phyloP scores from a whole-genome alignment of 53 echinoderm and acorn worm species.

The Paracentrotus lividus region DNA sequence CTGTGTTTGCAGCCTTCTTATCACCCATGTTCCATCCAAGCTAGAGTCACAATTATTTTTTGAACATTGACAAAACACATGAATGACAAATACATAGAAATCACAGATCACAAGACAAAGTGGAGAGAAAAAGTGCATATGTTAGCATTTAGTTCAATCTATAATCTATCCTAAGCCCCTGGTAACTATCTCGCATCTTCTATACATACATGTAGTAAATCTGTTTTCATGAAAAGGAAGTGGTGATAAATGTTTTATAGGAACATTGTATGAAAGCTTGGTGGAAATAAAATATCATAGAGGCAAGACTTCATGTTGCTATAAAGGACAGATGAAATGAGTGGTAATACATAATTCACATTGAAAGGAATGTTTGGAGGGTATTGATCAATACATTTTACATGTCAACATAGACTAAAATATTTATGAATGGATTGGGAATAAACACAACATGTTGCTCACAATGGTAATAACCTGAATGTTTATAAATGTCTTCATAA shows the following conservation, averaged over 20 bases:
- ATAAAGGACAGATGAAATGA: neutral
- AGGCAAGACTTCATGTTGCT: neutral
- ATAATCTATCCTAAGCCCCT: neutral
- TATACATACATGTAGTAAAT: too few species aligned
- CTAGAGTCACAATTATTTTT: slow-evolving; percentile 27
- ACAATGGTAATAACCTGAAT: neutral
- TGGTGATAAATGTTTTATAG: neutral
- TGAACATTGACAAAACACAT: neutral
- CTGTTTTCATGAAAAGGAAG: neutral
- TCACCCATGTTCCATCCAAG: slow-evolving; percentile 73
- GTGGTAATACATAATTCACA: neutral
- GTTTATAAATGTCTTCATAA: too few species aligned
- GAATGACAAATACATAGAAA: slow-evolving; percentile 24
- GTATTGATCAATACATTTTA: neutral
- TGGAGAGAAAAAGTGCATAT: neutral
- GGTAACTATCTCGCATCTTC: neutral
- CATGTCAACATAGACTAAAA: neutral
- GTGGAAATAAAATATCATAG: neutral
- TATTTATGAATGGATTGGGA: neutral
- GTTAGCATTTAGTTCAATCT: neutral
- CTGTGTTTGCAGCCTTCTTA: slow-evolving; percentile 40
- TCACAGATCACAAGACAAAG: neutral
- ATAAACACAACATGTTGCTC: neutral
- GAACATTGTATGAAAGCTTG: neutral
- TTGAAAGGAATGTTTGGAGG: neutral